Evolutionary conservation across 2,797 vertebrate species (phyloP).

Genomic region (Melanotaenia trifasciata): DNA sequence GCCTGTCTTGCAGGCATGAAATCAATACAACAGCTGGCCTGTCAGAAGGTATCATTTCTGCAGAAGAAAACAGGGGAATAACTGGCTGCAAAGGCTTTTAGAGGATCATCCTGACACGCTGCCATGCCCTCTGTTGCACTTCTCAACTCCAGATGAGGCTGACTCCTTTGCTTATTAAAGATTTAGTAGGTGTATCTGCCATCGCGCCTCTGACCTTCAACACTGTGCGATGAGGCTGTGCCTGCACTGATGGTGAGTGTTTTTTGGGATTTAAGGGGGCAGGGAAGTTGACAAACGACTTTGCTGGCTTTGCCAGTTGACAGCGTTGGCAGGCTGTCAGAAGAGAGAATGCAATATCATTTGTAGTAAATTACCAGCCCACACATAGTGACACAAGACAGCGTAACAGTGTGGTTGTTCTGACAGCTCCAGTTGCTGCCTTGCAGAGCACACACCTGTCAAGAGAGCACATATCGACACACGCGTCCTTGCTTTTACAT

Average conservation of each 20-base stretch:
- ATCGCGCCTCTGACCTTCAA: conserved; percentile 64
- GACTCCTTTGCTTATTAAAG: conserved; percentile 65
- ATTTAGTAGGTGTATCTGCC: conserved; percentile 58
- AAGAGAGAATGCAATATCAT: conserved; percentile 61
- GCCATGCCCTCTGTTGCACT: conserved; percentile 49
- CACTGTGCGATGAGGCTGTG: conserved; percentile 8
- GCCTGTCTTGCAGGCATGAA: conserved; percentile 50
- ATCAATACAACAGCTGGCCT: conserved; percentile 67
- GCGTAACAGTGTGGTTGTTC: conserved; percentile 50
- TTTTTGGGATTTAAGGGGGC: conserved; percentile 33
- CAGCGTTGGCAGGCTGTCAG: conserved; percentile 66
- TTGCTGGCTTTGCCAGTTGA: conserved; percentile 52
- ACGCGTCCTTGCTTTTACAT: conserved; percentile 5
- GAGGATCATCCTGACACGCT: conserved; percentile 51
- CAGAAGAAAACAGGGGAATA: conserved; percentile 38
- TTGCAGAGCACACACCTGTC: conserved; percentile 35
- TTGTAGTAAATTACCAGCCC: conserved; percentile 69
- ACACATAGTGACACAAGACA: conserved; percentile 60
- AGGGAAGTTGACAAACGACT: conserved; percentile 56
- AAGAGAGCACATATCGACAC: conserved; percentile 19
- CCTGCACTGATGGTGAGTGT: conserved; percentile 25
- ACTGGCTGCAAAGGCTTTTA: conserved; percentile 48
- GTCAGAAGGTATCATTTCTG: conserved; percentile 64
- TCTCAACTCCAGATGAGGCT: conserved; percentile 65
- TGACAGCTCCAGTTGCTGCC: conserved; percentile 61